Conservation (phyloP, 2,113 vertebrate genomes). For the Tyto alba region DNA sequence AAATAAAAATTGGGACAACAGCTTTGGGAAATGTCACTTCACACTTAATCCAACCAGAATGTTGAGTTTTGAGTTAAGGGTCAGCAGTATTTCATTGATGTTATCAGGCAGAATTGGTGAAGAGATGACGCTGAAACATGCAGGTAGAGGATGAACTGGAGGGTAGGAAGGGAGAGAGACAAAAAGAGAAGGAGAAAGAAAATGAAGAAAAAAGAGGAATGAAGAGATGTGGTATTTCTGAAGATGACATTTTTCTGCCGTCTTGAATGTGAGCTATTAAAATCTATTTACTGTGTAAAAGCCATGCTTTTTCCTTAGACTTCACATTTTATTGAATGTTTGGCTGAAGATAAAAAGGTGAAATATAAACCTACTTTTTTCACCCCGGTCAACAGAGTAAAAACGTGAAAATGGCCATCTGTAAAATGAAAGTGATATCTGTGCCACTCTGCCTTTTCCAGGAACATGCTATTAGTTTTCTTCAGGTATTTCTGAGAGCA, state of each 20-base stretch:
- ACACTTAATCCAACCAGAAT: not conserved
- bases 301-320: not conserved
- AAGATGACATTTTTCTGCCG: not conserved
- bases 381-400: not conserved
- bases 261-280: not conserved
- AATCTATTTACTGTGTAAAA: constrained; percentile 6
- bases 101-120: not conserved
- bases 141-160: not conserved
- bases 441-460: not conserved
- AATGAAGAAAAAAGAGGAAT: not conserved
- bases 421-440: not conserved
- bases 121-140: not conserved
- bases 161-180: not conserved
- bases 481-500: not conserved
- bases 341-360: not conserved
- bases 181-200: not conserved
- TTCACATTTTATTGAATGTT: not conserved
- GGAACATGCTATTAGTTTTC: not conserved
- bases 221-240: not conserved
- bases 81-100: not conserved
- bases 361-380: constrained; percentile 20
- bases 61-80: not conserved
- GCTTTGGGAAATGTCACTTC: not conserved
- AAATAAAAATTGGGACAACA: not conserved
- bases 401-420: not conserved